Evolutionary conservation across 1,140 invertebrate species (phyloP).

Genomic region (Pinna nobilis): DNA sequence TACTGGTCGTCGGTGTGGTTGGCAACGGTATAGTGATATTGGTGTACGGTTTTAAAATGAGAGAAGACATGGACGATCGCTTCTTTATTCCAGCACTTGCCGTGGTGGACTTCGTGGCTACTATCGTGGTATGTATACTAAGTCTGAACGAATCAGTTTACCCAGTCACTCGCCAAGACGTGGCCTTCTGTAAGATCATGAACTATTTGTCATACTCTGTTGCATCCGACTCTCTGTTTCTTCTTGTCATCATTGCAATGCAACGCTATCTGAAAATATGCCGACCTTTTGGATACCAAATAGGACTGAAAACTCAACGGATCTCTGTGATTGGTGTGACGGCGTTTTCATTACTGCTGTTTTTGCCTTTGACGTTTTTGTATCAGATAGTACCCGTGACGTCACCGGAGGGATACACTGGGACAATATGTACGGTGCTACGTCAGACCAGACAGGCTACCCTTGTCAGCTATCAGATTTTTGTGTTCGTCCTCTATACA

Average conservation of each 20-base stretch:
- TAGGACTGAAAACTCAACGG: conserved; percentile 10
- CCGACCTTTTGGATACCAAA: conserved; percentile 32
- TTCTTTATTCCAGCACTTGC: conserved; percentile 36
- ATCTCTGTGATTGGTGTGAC: conserved; percentile 15
- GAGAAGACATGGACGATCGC: conserved; percentile 12
- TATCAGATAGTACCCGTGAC: conserved; percentile 13
- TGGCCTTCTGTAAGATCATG: conserved; percentile 2
- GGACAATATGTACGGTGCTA: not conserved
- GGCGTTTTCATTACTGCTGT: conserved; percentile 3
- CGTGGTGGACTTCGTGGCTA: conserved; percentile 7
- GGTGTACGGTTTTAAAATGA: conserved; percentile 27
- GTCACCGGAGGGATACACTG: no score
- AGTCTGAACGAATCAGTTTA: not conserved
- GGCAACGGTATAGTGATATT: conserved; percentile 29
- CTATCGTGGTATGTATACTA: not conserved
- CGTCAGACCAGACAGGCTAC: not conserved
- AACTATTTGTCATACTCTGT: conserved; percentile 10
- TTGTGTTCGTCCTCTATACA: not conserved
- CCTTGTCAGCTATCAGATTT: not conserved
- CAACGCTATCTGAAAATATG: conserved; percentile 40
- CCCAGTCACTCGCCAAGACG: not conserved
- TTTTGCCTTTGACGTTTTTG: conserved; percentile 20
- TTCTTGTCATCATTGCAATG: conserved; percentile 25
- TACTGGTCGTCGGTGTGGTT: conserved; percentile 17
- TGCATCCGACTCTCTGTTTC: conserved; percentile 20